These are phyloP conservation scores for Yponomeuta evonymella DNA, from an alignment of 2,888 invertebrate genomes.

Conservation along the genomic window DNA sequence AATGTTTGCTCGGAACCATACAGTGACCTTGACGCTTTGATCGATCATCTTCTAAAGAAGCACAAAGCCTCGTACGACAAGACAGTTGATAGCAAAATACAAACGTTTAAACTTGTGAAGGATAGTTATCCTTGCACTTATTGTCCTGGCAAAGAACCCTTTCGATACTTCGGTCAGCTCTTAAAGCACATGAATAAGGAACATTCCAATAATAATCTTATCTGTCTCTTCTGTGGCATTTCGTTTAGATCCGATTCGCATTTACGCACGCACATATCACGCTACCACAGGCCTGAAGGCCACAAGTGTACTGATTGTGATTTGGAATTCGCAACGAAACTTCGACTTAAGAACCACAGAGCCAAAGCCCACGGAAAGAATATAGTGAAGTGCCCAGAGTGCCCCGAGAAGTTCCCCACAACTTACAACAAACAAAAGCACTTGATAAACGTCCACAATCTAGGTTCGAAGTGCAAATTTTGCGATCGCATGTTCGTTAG, in stretches of 20 bases:
- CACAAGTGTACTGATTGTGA: constrained; percentile 43
- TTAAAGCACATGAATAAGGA: constrained; percentile 44
- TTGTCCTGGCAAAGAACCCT: constrained; percentile 35
- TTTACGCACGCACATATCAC: constrained; percentile 43
- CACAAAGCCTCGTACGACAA: constrained; percentile 41
- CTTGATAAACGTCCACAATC: constrained; percentile 38
- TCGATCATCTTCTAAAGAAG: constrained; percentile 41
- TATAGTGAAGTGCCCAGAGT: constrained; percentile 40
- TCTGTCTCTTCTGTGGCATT: constrained; percentile 51
- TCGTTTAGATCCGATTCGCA: constrained; percentile 48
- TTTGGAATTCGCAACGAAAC: constrained; percentile 34
- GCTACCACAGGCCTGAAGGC: constrained; percentile 36
- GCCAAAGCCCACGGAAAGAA: constrained; percentile 46
- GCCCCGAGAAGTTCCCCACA: constrained; percentile 48
- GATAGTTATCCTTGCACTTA: constrained; percentile 48
- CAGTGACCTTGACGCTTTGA: constrained; percentile 35
- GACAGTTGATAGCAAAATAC: constrained; percentile 36
- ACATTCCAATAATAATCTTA: constrained; percentile 47
- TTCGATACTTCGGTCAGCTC: constrained; percentile 47
- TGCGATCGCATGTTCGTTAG: constrained; percentile 49
- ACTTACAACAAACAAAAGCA: constrained; percentile 50
- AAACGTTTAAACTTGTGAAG: constrained; percentile 43
- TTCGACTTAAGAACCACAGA: constrained; percentile 40
- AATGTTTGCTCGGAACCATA: constrained; percentile 42
- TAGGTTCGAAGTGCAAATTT: constrained; percentile 48